phyloP scores from a whole-genome alignment of 2,888 invertebrate species.

The Abscondita cerata region DNA sequence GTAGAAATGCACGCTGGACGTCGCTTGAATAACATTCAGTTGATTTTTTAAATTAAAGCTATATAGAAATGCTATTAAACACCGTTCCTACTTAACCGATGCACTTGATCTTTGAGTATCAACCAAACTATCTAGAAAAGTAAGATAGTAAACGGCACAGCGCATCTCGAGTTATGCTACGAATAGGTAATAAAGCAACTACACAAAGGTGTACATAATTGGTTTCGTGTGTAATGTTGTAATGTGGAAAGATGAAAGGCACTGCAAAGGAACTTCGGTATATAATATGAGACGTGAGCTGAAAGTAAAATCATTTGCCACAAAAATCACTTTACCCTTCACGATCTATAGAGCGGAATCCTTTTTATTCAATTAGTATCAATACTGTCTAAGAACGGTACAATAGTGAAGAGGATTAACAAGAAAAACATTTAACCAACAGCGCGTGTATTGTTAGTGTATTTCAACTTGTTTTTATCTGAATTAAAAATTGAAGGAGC shows the following conservation, averaged over 20 bases:
- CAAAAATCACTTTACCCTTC: conserved; percentile 28
- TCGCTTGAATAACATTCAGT: neutral
- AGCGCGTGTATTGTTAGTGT: too few relatives aligned
- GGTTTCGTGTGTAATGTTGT: conserved; percentile 59
- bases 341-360: conserved; percentile 28
- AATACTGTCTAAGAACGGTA: neutral
- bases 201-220: conserved; percentile 59
- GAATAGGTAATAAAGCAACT: conserved; percentile 54
- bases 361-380: conserved; percentile 37
- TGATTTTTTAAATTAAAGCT: too few relatives aligned
- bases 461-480: too few relatives aligned
- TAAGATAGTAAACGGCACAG: conserved; percentile 26
- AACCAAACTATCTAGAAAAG: conserved; percentile 24
- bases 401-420: too few relatives aligned
- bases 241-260: conserved; percentile 58
- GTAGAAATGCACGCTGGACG: neutral
- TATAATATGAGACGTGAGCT: conserved; percentile 56
- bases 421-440: too few relatives aligned
- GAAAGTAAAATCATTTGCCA: conserved; percentile 43
- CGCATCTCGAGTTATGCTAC: conserved; percentile 40
- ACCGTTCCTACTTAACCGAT: conserved; percentile 33
- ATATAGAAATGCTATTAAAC: too few relatives aligned
- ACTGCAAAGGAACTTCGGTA: conserved; percentile 50
- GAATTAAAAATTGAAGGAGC: too few relatives aligned
- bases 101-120: conserved; percentile 37